These are phyloP conservation scores for Drosophila barbarae DNA, from an alignment of 2,888 invertebrate species.

Conservation along the genomic window DNA sequence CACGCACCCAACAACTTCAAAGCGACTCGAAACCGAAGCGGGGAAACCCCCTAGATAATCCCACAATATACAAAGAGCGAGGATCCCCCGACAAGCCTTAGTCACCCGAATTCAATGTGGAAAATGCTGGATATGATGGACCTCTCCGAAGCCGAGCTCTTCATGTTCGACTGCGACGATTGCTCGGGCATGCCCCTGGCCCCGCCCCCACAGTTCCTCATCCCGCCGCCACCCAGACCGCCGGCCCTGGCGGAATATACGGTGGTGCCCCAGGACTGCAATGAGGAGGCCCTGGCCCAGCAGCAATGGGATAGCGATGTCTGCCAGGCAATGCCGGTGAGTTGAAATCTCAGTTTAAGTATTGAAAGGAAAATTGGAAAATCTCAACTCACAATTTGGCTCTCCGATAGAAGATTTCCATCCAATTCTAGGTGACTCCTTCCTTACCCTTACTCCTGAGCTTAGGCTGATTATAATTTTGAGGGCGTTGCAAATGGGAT, in stretches of 20 bases:
- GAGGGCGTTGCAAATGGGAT: constrained; percentile 38
- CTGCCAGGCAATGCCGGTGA: constrained; percentile 80
- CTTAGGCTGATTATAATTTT: constrained; percentile 42
- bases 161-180: constrained; percentile 78
- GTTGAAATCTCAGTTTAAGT: constrained; percentile 42
- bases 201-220: constrained; percentile 79
- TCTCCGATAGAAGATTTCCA: too few species aligned
- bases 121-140: constrained; percentile 77
- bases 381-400: background rate
- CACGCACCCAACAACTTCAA: constrained; percentile 53
- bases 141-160: constrained; percentile 70
- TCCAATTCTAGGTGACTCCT: background rate
- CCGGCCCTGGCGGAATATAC: constrained; percentile 75
- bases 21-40: constrained; percentile 10
- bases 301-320: constrained; percentile 79
- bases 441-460: background rate
- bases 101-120: constrained; percentile 76
- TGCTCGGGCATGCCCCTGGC: constrained; percentile 77
- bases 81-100: constrained; percentile 12
- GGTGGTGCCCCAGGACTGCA: constrained; percentile 73
- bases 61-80: constrained; percentile 9
- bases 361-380: background rate
- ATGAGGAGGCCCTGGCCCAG: constrained; percentile 75
- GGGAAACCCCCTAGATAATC: constrained; percentile 25
- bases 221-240: constrained; percentile 79